These are phyloP conservation scores for Nowickia ferox DNA, from an alignment of 2,888 invertebrate genomes.

Conservation along the genomic window DNA sequence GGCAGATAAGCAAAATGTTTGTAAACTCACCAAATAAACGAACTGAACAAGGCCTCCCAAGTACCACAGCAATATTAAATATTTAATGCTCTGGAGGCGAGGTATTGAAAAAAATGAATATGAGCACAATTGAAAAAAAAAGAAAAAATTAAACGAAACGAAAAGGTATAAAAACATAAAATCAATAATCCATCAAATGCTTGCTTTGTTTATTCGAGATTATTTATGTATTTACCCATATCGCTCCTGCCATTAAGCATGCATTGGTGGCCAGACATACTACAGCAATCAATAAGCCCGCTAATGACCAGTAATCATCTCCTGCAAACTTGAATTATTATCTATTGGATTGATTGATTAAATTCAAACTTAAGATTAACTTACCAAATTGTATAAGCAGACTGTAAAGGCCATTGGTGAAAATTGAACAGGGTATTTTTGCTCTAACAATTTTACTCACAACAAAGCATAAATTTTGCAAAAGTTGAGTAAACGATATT, in stretches of 20 bases:
- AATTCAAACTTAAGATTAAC: not conserved
- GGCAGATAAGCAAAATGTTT: slow-evolving; percentile 48
- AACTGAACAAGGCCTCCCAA: slow-evolving; percentile 50
- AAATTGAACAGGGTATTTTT: slow-evolving; percentile 23
- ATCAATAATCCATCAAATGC: slow-evolving; percentile 47
- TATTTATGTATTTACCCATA: slow-evolving; percentile 20
- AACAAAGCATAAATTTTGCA: slow-evolving; percentile 22
- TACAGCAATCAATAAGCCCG: slow-evolving; percentile 44
- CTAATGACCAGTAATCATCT: slow-evolving; percentile 42
- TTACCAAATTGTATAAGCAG: slow-evolving; percentile 56
- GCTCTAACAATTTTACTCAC: slow-evolving; percentile 11
- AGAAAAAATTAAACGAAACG: no score
- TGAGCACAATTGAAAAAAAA: slow-evolving; percentile 17
- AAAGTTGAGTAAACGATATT: slow-evolving; percentile 7
- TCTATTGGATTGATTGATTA: no score
- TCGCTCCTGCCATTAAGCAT: slow-evolving; percentile 3
- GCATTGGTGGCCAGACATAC: slow-evolving; percentile 42
- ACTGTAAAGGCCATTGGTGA: slow-evolving; percentile 32
- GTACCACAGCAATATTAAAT: slow-evolving; percentile 51
- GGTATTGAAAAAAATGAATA: not conserved
- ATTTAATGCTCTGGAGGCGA: not conserved
- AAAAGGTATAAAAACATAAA: not conserved
- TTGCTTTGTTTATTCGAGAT: not conserved
- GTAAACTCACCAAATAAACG: slow-evolving; percentile 39
- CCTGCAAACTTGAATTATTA: no score